These are phyloP conservation scores for Oreochromis tanganicae DNA, from an alignment of 2,113 vertebrate genomes.

Conservation along the genomic window DNA sequence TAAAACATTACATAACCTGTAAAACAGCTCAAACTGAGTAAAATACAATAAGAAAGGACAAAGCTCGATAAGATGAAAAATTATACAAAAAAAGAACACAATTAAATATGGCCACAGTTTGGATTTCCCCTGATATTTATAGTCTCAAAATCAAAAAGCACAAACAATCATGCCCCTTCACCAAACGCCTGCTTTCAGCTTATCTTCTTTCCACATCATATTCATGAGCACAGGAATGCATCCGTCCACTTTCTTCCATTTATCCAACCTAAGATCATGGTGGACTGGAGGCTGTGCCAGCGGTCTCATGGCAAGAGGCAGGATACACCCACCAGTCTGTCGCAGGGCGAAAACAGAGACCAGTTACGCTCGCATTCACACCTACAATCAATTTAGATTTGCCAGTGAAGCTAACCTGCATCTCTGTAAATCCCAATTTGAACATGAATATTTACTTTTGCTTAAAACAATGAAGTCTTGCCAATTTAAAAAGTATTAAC, in stretches of 20 bases:
- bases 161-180: neutral
- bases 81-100: neutral
- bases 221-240: neutral
- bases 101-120: neutral
- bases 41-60: neutral
- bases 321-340: neutral
- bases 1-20: neutral
- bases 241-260: neutral
- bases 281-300: neutral
- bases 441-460: neutral
- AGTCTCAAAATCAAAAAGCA: neutral
- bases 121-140: neutral
- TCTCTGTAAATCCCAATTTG: neutral
- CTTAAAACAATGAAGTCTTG: neutral
- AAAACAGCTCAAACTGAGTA: neutral
- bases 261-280: neutral
- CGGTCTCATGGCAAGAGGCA: neutral
- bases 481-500: neutral
- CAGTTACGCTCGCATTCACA: neutral
- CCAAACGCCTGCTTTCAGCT: neutral
- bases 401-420: neutral
- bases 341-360: neutral
- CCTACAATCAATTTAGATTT: neutral
- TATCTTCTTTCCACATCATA: neutral
- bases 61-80: neutral